These are phyloP conservation scores for Aphodius sticticus DNA, from an alignment of 2,888 invertebrate species.

Conservation along the genomic window DNA sequence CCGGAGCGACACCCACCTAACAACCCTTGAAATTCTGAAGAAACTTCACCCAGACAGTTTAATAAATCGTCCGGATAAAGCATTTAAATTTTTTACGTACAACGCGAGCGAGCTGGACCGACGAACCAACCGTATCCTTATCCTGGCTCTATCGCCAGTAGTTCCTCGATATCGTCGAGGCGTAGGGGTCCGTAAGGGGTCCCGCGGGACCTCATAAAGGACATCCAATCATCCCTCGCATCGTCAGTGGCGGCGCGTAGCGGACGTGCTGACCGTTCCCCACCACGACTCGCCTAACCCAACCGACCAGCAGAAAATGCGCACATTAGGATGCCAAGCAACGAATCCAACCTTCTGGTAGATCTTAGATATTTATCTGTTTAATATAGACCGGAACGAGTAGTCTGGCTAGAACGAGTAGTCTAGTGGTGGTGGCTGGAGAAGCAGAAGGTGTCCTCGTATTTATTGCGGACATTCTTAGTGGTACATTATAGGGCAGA, in stretches of 20 bases:
- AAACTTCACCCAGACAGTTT: not conserved
- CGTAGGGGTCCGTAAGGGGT: conserved; percentile 4
- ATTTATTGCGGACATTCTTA: not conserved
- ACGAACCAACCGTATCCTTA: not conserved
- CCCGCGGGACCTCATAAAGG: not conserved
- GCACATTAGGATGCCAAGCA: not conserved
- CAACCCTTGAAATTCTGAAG: not conserved
- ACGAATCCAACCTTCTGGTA: not conserved
- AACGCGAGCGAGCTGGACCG: not conserved
- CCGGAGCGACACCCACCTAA: too few relatives aligned
- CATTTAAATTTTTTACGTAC: not conserved
- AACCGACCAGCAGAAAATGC: not conserved
- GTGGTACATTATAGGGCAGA: not conserved
- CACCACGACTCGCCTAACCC: not conserved
- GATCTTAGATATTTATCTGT: conserved; percentile 4
- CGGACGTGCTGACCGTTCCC: not conserved
- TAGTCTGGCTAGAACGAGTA: not conserved
- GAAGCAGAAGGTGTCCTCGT: not conserved
- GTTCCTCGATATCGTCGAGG: not conserved
- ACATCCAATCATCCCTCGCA: not conserved
- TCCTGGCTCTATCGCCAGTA: not conserved
- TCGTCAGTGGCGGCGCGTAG: not conserved
- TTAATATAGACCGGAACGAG: not conserved
- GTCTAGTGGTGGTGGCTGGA: not conserved
- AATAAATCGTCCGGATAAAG: not conserved